Base-by-base conservation (phyloP, 2,888 invertebrate genomes). In the Deilephila elpenor region DNA sequence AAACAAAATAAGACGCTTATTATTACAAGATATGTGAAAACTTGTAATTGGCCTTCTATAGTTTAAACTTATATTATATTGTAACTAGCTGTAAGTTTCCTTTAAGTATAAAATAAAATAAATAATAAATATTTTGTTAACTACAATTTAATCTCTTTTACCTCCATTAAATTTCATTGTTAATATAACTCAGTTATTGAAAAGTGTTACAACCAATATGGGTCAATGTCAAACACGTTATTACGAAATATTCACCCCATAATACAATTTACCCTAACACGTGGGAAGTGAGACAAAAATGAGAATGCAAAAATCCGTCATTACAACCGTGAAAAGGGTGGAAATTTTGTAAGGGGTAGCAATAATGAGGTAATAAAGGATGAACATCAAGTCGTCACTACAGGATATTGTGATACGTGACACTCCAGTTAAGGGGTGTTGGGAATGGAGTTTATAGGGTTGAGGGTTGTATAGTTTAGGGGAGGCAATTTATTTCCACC, bases 401-500 rank as follows among this genome's bases (percentile, higher is more conserved):
- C 59, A 74, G 75, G 75, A 74, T 72, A 75, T 75, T 75, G 72
- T 61, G 70, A 34, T 34, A 75, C 75, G 75, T 75, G 75, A 74
- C 59, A 51, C 34, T 67, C 34, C 34, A 59, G 14, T 20, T 34
- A 56, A 25, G 32, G 34, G 71, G 20, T 56, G 37, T 20, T 19
- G 1, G 34, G 29, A n/a, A 29, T 25, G 20, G 8, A 32, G n/a
- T 32, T 51, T 67, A 44, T 44, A 25, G 67, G 51, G 51, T n/a
- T 8, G 20, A 14, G 44, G 17, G 17, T 19, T n/a, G 34, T 62
- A 44, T 25, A 67, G 51, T 67, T 51, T 25, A 25, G 51, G 20
- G 44, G 20, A 5, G 7, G 29, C 1, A 34, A 64, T 37, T 37
- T 64, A 20, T 64, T 37, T 44, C 4, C 37, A 64, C 64, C 20